phyloP scores from a whole-genome alignment of 2,797 vertebrate species.

The Hypotaenidia okinawae region DNA sequence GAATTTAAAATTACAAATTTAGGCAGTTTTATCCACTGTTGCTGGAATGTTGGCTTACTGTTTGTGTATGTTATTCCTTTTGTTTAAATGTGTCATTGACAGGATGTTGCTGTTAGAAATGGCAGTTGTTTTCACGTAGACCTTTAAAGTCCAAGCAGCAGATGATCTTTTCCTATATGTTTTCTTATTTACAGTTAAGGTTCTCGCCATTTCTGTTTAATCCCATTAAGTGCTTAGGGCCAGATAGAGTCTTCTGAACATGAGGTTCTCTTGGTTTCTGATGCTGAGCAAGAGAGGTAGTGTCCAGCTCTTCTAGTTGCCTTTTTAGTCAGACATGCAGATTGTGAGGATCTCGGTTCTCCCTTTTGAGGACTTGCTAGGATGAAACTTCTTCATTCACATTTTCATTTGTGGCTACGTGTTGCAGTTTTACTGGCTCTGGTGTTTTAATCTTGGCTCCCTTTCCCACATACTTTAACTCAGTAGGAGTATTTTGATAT shows the following conservation, averaged over 20 bases:
- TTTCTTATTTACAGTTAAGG: background rate
- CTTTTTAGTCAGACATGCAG: background rate
- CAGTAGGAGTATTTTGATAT: slow-evolving; percentile 16
- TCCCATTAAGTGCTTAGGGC: background rate
- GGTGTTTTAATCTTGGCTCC: background rate
- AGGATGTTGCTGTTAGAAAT: background rate
- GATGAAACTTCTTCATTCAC: slow-evolving; percentile 11
- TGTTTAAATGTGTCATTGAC: background rate
- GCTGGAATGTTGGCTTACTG: background rate
- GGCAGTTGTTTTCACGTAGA: background rate
- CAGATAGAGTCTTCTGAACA: background rate
- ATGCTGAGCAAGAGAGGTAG: background rate
- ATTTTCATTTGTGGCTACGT: slow-evolving; percentile 6
- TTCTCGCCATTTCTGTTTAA: background rate
- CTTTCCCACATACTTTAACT: background rate
- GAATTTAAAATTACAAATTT: background rate
- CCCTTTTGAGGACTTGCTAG: background rate
- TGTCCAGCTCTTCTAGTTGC: background rate
- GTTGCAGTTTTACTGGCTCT: background rate
- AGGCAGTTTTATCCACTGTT: background rate
- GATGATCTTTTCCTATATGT: background rate
- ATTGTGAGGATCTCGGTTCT: background rate
- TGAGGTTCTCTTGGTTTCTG: background rate
- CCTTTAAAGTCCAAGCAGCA: background rate
- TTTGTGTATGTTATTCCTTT: background rate